A percentile compares a stretch with the other conserved stretches of the same genome.
Conservation (phyloP, 2,797 vertebrate species). For the Acanthurus tractus region DNA sequence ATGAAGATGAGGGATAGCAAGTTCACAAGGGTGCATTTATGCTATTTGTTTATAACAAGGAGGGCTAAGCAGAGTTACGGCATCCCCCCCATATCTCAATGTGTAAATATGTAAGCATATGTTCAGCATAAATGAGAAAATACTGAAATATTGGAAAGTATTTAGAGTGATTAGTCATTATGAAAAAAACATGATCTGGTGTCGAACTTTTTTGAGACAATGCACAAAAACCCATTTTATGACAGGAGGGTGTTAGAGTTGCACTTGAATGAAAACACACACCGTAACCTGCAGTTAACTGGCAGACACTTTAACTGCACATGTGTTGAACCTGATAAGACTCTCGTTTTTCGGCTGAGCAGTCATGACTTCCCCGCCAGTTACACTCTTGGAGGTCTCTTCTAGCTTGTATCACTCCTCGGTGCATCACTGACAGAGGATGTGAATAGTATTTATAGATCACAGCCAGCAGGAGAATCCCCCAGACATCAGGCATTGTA, state of each 20-base stretch:
- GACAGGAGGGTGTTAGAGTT: neutral
- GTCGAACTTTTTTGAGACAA: neutral
- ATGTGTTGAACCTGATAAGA: conserved; percentile 68
- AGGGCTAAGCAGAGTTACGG: no score
- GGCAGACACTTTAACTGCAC: conserved; percentile 48
- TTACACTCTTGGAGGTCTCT: conserved; percentile 64
- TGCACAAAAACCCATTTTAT: neutral
- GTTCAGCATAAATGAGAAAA: no score
- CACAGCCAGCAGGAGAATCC: conserved; percentile 69
- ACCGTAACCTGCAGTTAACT: conserved; percentile 17
- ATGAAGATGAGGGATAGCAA: no score
- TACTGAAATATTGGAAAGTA: no score
- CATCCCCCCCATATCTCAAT: no score
- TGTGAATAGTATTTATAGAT: conserved; percentile 79
- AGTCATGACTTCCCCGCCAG: conserved; percentile 53
- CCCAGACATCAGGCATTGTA: conserved; percentile 65
- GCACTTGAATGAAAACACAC: neutral
- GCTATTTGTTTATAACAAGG: no score
- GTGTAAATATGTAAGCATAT: no score
- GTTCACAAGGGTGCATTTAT: no score
- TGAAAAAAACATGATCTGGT: no score
- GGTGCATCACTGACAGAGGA: conserved; percentile 59
- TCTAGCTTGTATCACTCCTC: conserved; percentile 54
- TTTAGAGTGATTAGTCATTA: no score
- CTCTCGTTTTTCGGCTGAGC: conserved; percentile 55